Conservation (phyloP, 37 sponge, comb jelly and placozoan genomes). For the Cliona cf. orientalis region DNA sequence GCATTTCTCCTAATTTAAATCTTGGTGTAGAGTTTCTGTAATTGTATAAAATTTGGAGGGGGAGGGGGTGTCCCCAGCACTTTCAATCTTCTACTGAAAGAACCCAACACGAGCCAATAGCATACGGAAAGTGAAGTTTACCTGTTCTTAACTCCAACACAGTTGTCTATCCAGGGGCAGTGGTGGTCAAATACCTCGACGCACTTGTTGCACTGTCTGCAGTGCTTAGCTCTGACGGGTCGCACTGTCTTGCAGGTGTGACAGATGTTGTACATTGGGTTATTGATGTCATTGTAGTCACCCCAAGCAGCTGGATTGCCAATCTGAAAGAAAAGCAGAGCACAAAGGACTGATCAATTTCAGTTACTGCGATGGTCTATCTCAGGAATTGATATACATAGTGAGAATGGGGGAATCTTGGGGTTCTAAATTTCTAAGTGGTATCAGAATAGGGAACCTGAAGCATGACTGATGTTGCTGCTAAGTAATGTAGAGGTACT, state of each 20-base stretch:
- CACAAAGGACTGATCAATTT: not conserved
- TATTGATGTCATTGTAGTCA: slow-evolving; percentile 77
- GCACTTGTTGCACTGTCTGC: slow-evolving; percentile 84
- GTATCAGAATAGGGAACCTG: too few species aligned
- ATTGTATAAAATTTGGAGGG: too few species aligned
- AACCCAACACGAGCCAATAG: too few species aligned
- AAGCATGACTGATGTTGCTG: too few species aligned
- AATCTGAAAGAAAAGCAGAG: slow-evolving; percentile 41
- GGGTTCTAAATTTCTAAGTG: too few species aligned
- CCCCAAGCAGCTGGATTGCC: slow-evolving; percentile 79
- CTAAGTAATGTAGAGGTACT: too few species aligned
- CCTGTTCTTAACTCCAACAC: slow-evolving; percentile 87
- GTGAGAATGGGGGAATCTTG: too few species aligned
- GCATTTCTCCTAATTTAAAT: not conserved
- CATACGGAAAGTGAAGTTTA: too few species aligned
- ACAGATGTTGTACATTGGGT: slow-evolving; percentile 88
- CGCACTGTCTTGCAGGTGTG: slow-evolving; percentile 88
- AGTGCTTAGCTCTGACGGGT: slow-evolving; percentile 88
- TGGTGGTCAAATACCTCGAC: slow-evolving; percentile 94
- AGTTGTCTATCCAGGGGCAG: slow-evolving; percentile 91
- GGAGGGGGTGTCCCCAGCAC: too few species aligned
- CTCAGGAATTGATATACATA: not conserved
- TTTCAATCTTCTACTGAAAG: too few species aligned
- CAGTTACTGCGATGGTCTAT: not conserved
- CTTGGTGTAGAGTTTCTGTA: too few species aligned